Conservation (phyloP, 2,113 vertebrate species). For the Apodemus sylvaticus region DNA sequence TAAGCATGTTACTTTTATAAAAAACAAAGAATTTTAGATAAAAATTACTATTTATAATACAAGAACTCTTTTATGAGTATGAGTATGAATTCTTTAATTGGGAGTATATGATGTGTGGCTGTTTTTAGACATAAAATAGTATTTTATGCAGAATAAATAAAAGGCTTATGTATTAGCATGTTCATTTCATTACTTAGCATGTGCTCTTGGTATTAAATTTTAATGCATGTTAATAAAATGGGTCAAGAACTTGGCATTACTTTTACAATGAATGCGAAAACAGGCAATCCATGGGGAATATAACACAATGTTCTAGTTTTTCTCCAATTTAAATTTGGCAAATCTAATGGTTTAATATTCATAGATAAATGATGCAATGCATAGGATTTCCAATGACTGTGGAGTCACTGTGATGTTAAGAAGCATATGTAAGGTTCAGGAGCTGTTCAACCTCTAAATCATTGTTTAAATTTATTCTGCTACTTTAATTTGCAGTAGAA, state of each 20-base stretch:
- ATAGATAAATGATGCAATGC: neutral
- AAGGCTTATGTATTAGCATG: neutral
- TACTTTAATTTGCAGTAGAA: neutral
- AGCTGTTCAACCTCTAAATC: neutral
- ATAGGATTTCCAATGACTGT: neutral
- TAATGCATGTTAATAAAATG: conserved; percentile 21
- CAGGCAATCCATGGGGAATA: neutral
- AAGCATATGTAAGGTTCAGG: neutral
- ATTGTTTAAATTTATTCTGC: neutral
- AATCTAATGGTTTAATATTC: conserved; percentile 20
- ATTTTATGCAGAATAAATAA: conserved; percentile 17
- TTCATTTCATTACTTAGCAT: neutral
- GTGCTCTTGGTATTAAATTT: conserved; percentile 2
- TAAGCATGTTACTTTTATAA: neutral
- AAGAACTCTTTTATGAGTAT: neutral
- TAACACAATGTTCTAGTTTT: neutral
- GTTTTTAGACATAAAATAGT: conserved; percentile 15
- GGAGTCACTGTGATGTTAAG: neutral
- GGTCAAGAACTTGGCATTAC: conserved; percentile 11
- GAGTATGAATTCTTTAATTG: conserved; percentile 1
- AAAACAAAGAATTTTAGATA: neutral
- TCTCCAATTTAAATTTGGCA: conserved; percentile 10
- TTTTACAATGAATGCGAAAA: neutral
- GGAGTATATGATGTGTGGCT: neutral
- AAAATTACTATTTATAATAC: neutral